Evolutionary conservation across 2,113 vertebrate species (phyloP).

Genomic region (Eidolon helvum): DNA sequence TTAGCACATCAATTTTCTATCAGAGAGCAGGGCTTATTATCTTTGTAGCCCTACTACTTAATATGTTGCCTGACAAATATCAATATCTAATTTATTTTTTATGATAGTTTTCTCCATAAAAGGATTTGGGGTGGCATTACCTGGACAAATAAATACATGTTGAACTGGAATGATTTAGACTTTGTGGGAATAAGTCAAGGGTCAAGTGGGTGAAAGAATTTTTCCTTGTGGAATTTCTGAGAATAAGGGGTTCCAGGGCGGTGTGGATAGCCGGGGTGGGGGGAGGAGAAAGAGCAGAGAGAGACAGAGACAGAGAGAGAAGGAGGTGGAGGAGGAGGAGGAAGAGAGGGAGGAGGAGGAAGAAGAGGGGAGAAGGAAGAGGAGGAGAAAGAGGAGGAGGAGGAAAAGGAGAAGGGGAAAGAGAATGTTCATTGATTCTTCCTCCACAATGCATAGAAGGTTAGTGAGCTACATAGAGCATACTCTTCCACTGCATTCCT

Average conservation of each 20-base stretch:
- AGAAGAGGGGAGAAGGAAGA: too few relatives aligned
- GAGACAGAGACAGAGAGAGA: too few relatives aligned
- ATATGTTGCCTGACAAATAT: constrained; percentile 60
- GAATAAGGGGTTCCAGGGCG: background rate
- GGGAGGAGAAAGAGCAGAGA: too few relatives aligned
- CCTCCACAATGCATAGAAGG: background rate
- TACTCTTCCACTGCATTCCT: background rate
- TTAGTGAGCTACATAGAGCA: background rate
- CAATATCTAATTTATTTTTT: constrained; percentile 44
- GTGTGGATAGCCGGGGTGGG: too few relatives aligned
- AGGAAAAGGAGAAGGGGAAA: too few relatives aligned
- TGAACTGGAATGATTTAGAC: background rate
- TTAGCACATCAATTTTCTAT: constrained; percentile 54
- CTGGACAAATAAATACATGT: background rate
- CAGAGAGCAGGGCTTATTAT: constrained; percentile 43
- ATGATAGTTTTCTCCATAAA: background rate
- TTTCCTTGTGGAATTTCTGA: background rate
- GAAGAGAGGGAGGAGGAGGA: too few relatives aligned
- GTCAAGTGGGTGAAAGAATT: background rate
- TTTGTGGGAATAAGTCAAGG: background rate
- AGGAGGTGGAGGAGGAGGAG: too few relatives aligned
- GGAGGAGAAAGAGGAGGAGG: too few relatives aligned
- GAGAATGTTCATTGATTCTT: background rate
- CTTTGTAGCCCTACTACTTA: constrained; percentile 53
- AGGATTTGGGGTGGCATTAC: background rate